These are phyloP conservation scores for Thaumetopoea pityocampa DNA, from an alignment of 1,140 invertebrate species.

Conservation along the genomic window DNA sequence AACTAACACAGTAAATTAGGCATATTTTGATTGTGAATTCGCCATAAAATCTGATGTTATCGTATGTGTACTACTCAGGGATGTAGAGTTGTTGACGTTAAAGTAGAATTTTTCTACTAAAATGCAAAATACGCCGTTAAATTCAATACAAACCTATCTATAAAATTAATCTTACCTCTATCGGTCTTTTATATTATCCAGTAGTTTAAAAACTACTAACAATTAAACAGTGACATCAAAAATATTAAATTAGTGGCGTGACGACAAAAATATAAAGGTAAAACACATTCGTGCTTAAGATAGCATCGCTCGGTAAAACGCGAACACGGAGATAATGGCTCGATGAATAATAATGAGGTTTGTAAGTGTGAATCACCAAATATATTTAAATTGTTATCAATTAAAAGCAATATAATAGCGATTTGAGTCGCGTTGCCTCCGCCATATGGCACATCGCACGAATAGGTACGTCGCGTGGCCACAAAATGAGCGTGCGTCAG, in stretches of 20 bases:
- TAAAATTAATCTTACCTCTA: no score
- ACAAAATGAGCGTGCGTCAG: slow-evolving; percentile 29
- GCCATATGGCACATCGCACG: slow-evolving; percentile 63
- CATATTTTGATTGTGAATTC: no score
- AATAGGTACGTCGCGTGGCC: slow-evolving; percentile 29
- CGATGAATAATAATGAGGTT: slow-evolving; percentile 73
- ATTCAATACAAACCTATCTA: no score
- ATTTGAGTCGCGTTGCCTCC: slow-evolving; percentile 59
- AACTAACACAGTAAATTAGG: no score
- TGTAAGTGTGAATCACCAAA: slow-evolving; percentile 75
- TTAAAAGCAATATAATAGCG: slow-evolving; percentile 76
- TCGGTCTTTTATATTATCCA: no score
- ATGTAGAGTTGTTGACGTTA: no score
- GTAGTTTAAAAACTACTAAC: slow-evolving; percentile 8
- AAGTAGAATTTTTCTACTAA: no score
- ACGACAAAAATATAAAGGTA: slow-evolving; percentile 59
- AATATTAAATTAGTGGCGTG: slow-evolving; percentile 46
- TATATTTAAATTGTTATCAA: slow-evolving; percentile 76
- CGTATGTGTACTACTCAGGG: no score
- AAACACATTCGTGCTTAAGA: slow-evolving; percentile 66
- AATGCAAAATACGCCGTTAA: no score
- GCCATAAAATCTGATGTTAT: no score
- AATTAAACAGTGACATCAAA: slow-evolving; percentile 20
- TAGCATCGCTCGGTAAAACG: slow-evolving; percentile 60
- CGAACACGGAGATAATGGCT: slow-evolving; percentile 66